Percentiles rank a stretch among this genome's conserved stretches.
phyloP scores from a whole-genome alignment of 2,797 vertebrate species.

The Silurus lanzhouensis region DNA sequence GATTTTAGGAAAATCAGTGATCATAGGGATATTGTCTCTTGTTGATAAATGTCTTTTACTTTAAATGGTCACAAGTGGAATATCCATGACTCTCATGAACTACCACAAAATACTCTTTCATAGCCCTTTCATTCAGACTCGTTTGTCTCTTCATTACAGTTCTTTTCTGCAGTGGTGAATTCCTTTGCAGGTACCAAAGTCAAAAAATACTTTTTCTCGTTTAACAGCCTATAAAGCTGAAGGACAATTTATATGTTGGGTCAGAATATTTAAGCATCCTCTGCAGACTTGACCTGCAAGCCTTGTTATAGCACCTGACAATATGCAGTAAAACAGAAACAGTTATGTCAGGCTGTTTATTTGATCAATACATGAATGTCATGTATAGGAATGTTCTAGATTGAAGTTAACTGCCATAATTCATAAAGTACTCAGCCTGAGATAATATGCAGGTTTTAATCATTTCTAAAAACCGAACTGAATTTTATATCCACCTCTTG shows the following conservation, averaged over 20 bases:
- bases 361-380: background rate
- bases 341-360: too few relatives aligned
- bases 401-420: background rate
- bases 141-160: background rate
- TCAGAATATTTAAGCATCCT: background rate
- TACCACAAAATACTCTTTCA: background rate
- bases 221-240: background rate
- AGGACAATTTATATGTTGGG: background rate
- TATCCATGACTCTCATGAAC: background rate
- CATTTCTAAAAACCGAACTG: background rate
- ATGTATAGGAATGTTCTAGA: background rate
- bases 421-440: background rate
- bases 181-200: background rate
- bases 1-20: slow-evolving; percentile 5
- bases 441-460: background rate
- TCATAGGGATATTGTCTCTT: slow-evolving; percentile 6
- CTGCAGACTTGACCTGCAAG: background rate
- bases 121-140: background rate
- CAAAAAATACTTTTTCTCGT: background rate
- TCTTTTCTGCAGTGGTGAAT: background rate
- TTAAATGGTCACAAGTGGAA: background rate
- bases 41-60: slow-evolving; percentile 6
- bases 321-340: background rate
- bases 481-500: background rate
- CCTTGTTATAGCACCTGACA: background rate